A percentile compares a stretch with the other conserved stretches of the same genome.
Conservation (phyloP, 53 echinoderm and acorn worm species). For the Arbacia lixula region DNA sequence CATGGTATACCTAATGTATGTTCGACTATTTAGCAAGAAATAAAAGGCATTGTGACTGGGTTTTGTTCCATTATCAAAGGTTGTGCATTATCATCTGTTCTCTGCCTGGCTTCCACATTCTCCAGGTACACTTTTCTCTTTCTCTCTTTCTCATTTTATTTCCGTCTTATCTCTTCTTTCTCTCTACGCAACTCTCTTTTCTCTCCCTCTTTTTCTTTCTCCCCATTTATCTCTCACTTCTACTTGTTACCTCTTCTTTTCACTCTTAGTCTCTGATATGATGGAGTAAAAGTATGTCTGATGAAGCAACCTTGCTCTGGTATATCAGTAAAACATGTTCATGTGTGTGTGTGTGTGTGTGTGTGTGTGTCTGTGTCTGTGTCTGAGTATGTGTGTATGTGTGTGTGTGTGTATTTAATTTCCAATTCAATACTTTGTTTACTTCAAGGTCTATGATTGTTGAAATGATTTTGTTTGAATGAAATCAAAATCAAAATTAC, state of each 20-base stretch:
- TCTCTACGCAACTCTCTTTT: background rate
- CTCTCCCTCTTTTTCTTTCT: background rate
- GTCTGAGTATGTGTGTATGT: too few species aligned
- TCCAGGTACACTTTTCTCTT: background rate
- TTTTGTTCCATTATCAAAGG: background rate
- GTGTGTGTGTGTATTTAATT: too few species aligned
- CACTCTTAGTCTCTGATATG: too few species aligned
- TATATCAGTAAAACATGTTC: too few species aligned
- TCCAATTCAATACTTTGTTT: too few species aligned
- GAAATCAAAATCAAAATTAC: too few species aligned
- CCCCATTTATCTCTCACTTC: background rate
- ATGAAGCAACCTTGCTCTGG: too few species aligned
- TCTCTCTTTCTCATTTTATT: background rate
- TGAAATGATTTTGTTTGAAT: too few species aligned
- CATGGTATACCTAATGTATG: slow-evolving; percentile 26
- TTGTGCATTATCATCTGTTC: background rate
- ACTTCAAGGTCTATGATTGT: too few species aligned
- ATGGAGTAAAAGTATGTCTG: too few species aligned
- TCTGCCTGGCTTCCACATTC: background rate
- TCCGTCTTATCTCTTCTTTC: background rate
- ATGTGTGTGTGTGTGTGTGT: too few species aligned
- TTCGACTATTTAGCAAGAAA: slow-evolving; percentile 27
- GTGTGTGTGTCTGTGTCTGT: too few species aligned
- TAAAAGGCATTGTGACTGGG: slow-evolving; percentile 40
- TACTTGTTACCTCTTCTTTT: background rate